These are phyloP conservation scores for Hemibagrus wyckioides DNA, from an alignment of 2,113 vertebrate genomes.

Conservation along the genomic window DNA sequence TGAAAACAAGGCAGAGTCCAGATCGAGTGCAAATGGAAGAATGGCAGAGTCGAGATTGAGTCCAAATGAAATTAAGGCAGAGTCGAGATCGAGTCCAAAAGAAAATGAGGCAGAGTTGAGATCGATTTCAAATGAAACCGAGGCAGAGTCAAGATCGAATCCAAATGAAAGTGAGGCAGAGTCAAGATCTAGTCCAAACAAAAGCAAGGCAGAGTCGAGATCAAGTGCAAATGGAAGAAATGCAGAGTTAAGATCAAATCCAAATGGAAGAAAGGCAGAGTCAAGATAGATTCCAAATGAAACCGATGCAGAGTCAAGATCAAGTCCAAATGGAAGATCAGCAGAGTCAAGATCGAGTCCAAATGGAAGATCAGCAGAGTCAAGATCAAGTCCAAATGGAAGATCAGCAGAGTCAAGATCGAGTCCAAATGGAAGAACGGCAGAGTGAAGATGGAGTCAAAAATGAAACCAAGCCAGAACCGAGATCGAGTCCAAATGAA, in stretches of 20 bases:
- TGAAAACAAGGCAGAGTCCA: neutral
- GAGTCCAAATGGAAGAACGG: neutral
- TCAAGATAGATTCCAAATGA: neutral
- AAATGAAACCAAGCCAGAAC: neutral
- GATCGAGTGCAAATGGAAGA: neutral
- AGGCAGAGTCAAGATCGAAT: no score
- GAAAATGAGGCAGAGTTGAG: no score
- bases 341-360: neutral
- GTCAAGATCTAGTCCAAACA: neutral
- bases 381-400: neutral
- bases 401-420: neutral
- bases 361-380: neutral
- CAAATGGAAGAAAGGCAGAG: neutral
- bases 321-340: neutral
- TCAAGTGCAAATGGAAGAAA: neutral
- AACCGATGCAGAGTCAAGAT: neutral
- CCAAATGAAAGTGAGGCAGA: no score
- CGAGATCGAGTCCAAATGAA: neutral
- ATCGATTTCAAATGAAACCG: no score
- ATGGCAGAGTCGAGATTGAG: neutral
- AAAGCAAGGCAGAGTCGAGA: neutral
- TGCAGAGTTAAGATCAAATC: neutral
- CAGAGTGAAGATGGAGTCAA: neutral
- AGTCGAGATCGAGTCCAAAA: neutral
- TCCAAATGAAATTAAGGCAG: neutral